A percentile compares a stretch with the other conserved stretches of the same genome.
Evolutionary conservation across 2,113 vertebrate genomes (phyloP).

Genomic region (Aramus guarauna): DNA sequence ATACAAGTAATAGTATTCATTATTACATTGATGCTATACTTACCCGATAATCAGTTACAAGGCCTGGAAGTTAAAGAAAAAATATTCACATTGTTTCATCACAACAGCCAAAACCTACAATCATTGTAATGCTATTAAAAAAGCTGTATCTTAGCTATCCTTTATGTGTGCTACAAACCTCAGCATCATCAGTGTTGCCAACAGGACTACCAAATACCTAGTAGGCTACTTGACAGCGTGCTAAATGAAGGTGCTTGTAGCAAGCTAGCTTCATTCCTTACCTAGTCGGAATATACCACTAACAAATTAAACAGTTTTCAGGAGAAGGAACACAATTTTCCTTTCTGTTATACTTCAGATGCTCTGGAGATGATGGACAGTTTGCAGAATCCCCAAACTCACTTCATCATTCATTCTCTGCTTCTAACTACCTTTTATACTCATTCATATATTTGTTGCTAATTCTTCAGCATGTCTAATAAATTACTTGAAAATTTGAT

Average conservation of each 20-base stretch:
- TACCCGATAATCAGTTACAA: conserved; percentile 96
- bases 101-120: neutral
- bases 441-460: neutral
- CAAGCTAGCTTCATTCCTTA: neutral
- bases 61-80: conserved; percentile 74
- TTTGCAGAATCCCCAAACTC: neutral
- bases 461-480: neutral
- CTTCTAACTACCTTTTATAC: neutral
- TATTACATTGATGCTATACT: conserved; percentile 50
- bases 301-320: neutral
- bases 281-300: neutral
- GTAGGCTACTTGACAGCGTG: neutral
- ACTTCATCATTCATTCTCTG: neutral
- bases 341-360: neutral
- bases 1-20: neutral
- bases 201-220: neutral
- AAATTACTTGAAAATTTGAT: neutral
- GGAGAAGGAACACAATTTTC: neutral
- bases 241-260: neutral
- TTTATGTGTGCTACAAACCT: neutral
- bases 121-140: neutral
- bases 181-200: neutral
- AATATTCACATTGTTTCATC: neutral
- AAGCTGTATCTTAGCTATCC: neutral
- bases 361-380: neutral